Evolutionary conservation across 2,888 invertebrate species (phyloP).

Genomic region (Coenonympha glycerion): DNA sequence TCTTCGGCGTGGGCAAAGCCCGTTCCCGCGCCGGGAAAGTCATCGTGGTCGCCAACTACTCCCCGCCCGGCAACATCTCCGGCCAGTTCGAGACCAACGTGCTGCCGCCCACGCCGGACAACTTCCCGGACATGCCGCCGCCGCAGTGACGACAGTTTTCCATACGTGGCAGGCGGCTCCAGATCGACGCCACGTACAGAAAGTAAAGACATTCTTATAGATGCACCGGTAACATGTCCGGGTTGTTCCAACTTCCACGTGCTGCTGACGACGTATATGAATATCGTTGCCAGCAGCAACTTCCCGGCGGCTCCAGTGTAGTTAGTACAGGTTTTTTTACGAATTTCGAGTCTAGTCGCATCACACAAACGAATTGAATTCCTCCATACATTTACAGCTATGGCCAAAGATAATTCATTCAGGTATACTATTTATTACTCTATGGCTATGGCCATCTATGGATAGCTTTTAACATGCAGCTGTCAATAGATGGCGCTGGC

Average conservation of each 20-base stretch:
- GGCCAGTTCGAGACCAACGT: slow-evolving; percentile 86
- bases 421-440: no score
- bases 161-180: slow-evolving; percentile 61
- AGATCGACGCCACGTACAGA: slow-evolving; percentile 57
- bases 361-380: no score
- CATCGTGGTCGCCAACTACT: slow-evolving; percentile 89
- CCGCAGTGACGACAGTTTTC: slow-evolving; percentile 64
- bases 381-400: no score
- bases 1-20: slow-evolving; percentile 89
- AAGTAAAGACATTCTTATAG: slow-evolving; percentile 24
- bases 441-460: no score
- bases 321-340: no score
- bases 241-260: neutral
- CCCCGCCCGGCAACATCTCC: slow-evolving; percentile 85
- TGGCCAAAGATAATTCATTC: no score
- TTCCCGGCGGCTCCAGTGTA: no score
- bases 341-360: no score
- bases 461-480: no score
- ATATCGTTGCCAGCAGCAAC: no score
- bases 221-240: neutral
- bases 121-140: slow-evolving; percentile 61
- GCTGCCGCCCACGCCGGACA: slow-evolving; percentile 81
- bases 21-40: slow-evolving; percentile 85
- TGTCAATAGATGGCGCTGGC: no score
- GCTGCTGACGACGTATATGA: no score